Base-by-base conservation (phyloP, 2,797 vertebrate genomes). In the Lacerta agilis region DNA sequence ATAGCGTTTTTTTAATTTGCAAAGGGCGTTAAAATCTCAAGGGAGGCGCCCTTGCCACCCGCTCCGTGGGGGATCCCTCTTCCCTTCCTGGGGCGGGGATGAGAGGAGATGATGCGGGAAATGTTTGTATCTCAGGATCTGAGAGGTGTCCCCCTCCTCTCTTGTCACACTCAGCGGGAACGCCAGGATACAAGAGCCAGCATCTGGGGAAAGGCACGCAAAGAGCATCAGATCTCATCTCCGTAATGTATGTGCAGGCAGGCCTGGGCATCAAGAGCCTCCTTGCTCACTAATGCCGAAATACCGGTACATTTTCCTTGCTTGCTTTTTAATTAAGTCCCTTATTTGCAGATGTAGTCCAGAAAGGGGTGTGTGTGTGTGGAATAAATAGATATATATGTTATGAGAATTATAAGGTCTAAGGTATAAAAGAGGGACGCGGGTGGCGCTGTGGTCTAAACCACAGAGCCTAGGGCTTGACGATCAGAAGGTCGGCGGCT, bases 91-190 rank as follows among this genome's bases (percentile, higher is more conserved):
- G 38, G 10, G 61, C 13, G 64, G 72, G 8, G 3, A 55, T 55
- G 49, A 55, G 49, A 55, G 49, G 49, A 15, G 49, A 55, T 55
- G 49, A 55, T 55, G 49, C 13, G 3, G 49, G 15, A 8, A 75
- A 4, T 1, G 1, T 3, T 64, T 25, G 49, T 55, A 23, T 64
- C 25, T n/a, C 18, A 20, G 2, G 9, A 11, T 18, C 13, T 55
- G 8, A 18, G 38, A 43, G 38, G 5, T 18, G 33, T 33, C n/a
- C n/a, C n/a, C n/a, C n/a, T n/a, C 72, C 11, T 27, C 38, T n/a
- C 10, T 36, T 15, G 9, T 10, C 29, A 11, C 43, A 4, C 75
- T 5, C 5, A 1, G 15, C 11, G 3, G 0, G 13, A 55, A 2
- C 13, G 4, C 64, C 36, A 27, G 25, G 15, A 76, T 27, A 18